Percentiles rank a stretch among this genome's conserved stretches.
phyloP scores from a whole-genome alignment of 2,113 vertebrate genomes.

The Paralichthys olivaceus region DNA sequence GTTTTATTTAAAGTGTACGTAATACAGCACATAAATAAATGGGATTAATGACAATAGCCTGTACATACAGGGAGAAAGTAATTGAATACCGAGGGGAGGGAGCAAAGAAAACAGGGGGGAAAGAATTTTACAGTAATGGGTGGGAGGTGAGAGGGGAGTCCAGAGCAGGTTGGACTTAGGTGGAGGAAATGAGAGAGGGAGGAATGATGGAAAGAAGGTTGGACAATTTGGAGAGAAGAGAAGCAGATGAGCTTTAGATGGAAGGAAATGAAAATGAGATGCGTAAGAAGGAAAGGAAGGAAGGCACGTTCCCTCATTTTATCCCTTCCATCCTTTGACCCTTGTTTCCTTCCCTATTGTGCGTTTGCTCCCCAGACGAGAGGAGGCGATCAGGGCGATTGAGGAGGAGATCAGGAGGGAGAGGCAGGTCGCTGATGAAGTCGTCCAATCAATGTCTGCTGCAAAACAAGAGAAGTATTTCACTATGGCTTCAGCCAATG shows the following conservation, averaged over 20 bases:
- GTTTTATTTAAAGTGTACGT: too few species aligned
- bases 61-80: not conserved
- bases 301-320: not conserved
- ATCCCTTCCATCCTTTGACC: not conserved
- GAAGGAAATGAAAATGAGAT: not conserved
- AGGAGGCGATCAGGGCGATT: conserved; percentile 87
- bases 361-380: conserved; percentile 82
- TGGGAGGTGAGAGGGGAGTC: too few species aligned
- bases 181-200: too few species aligned
- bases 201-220: too few species aligned
- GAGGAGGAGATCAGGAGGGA: conserved; percentile 89
- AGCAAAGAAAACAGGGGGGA: not conserved
- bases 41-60: not conserved
- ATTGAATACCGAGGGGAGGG: not conserved
- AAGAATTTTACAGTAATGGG: not conserved
- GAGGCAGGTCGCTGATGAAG: conserved; percentile 87
- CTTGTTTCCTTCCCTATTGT: not conserved
- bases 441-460: conserved; percentile 90
- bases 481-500: conserved; percentile 89
- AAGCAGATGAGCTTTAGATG: not conserved
- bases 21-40: not conserved
- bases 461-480: conserved; percentile 90
- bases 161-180: not conserved
- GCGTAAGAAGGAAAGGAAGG: not conserved
- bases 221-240: too few species aligned